Evolutionary conservation across 2,888 invertebrate genomes (phyloP).

Genomic region (Hyppa rectilinea): DNA sequence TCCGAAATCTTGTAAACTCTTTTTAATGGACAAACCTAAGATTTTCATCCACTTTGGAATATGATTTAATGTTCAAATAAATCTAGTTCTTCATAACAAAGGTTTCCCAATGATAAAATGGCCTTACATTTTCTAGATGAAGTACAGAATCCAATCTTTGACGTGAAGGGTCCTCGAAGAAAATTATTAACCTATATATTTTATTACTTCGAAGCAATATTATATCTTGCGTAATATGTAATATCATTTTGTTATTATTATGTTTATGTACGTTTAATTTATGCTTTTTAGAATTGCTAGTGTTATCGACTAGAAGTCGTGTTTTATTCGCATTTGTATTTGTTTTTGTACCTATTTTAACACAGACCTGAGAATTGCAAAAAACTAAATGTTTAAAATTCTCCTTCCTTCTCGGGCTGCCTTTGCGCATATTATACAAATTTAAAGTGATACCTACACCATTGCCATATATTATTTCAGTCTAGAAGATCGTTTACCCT

Average conservation of each 20-base stretch:
- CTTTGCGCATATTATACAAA: too few relatives aligned
- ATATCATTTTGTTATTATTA: conserved; percentile 3
- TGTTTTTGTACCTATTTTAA: too few relatives aligned
- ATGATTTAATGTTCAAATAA: conserved; percentile 5
- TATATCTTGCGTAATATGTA: conserved; percentile 16
- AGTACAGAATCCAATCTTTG: conserved; percentile 53
- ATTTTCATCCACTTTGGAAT: conserved; percentile 16
- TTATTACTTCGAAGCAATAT: conserved; percentile 39
- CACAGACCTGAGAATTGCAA: too few relatives aligned
- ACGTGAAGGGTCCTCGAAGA: conserved; percentile 37
- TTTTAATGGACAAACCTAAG: conserved; percentile 4
- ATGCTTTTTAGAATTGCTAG: neutral
- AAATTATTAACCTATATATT: conserved; percentile 46
- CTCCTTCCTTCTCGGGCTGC: too few relatives aligned
- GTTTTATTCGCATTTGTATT: neutral
- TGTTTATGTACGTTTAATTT: neutral
- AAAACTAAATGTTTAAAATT: too few relatives aligned
- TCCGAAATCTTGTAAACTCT: neutral
- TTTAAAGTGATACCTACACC: too few relatives aligned
- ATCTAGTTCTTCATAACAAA: conserved; percentile 16
- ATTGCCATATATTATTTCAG: too few relatives aligned
- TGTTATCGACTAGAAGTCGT: neutral
- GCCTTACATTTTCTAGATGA: conserved; percentile 51
- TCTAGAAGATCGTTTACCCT: too few relatives aligned
- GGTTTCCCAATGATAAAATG: conserved; percentile 23